phyloP scores from a whole-genome alignment of 2,888 invertebrate species.

The Exocentrus adspersus region DNA sequence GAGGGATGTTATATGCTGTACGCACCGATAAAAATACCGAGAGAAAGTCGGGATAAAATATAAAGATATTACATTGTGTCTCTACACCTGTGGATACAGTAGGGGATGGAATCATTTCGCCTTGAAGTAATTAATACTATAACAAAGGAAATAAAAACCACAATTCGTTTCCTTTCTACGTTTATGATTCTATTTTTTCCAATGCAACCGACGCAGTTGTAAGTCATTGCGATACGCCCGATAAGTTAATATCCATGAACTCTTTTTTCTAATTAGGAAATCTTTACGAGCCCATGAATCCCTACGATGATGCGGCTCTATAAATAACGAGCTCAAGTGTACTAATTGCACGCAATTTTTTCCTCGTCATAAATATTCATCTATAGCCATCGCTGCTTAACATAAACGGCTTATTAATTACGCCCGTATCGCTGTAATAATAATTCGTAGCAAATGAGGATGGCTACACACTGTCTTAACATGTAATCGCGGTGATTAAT shows the following conservation, averaged over 20 bases:
- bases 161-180: no score
- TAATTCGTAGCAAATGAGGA: not conserved
- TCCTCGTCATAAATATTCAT: constrained; percentile 1
- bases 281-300: not conserved
- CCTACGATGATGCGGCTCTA: not conserved
- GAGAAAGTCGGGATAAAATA: no score
- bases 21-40: no score
- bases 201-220: not conserved
- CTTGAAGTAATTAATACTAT: no score
- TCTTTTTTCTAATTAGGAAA: not conserved
- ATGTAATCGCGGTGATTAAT: no score
- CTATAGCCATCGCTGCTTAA: not conserved
- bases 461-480: not conserved
- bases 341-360: constrained; percentile 9
- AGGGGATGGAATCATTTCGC: no score
- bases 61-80: no score
- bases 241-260: not conserved
- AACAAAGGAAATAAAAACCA: no score
- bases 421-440: not conserved
- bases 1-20: no score
- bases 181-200: no score
- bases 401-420: constrained; percentile 1
- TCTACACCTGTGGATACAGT: no score
- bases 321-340: not conserved
- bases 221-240: not conserved